These are phyloP conservation scores for Zosterops lateralis DNA, from an alignment of 2,113 vertebrate species.

Conservation along the genomic window DNA sequence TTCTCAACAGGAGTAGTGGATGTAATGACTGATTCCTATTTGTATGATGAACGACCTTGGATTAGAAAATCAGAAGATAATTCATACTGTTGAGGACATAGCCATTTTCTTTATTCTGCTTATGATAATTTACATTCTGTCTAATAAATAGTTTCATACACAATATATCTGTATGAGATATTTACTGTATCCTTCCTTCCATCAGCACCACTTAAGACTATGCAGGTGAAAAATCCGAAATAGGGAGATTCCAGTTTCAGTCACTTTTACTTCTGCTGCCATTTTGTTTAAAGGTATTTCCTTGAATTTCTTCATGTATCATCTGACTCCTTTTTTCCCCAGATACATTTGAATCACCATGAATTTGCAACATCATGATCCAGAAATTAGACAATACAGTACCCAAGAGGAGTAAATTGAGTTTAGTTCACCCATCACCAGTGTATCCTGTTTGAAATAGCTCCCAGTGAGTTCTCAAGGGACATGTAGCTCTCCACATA, in stretches of 20 bases:
- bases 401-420: neutral
- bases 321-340: neutral
- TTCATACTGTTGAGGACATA: neutral
- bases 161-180: neutral
- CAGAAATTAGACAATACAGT: neutral
- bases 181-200: neutral
- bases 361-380: neutral
- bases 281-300: neutral
- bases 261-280: neutral
- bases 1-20: neutral
- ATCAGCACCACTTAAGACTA: neutral
- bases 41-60: neutral
- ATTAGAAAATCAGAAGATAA: neutral
- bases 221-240: neutral
- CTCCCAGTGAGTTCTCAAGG: neutral
- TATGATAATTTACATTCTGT: neutral
- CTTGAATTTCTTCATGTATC: neutral
- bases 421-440: neutral
- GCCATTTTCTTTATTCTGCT: neutral
- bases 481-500: neutral
- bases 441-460: neutral
- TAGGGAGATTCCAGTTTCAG: neutral
- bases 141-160: neutral
- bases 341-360: neutral
- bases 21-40: neutral